Evolutionary conservation across 2,113 vertebrate genomes (phyloP).

Genomic region (Hypanus sabinus): DNA sequence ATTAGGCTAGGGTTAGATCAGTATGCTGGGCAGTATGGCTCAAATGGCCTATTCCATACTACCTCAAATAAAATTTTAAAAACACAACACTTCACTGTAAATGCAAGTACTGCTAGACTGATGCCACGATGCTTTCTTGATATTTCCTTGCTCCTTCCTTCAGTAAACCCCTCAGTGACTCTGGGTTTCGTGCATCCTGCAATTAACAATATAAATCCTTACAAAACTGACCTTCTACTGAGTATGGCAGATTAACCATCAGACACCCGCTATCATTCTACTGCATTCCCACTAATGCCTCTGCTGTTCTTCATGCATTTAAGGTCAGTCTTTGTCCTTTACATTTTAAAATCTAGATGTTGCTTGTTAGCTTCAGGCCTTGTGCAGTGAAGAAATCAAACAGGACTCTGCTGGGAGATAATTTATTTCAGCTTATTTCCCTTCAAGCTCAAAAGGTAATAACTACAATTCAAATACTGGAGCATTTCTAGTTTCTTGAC

Average conservation of each 20-base stretch:
- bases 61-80: too few relatives aligned
- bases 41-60: too few relatives aligned
- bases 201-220: neutral
- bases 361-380: conserved; percentile 23
- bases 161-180: neutral
- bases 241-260: neutral
- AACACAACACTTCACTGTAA: too few relatives aligned
- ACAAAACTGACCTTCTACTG: neutral
- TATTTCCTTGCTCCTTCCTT: neutral
- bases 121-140: too few relatives aligned
- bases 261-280: neutral
- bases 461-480: conserved; percentile 16
- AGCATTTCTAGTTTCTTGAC: conserved; percentile 1
- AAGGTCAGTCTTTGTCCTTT: neutral
- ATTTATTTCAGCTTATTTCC: neutral
- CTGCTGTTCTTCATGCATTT: neutral
- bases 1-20: too few relatives aligned
- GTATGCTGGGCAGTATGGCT: too few relatives aligned
- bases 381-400: conserved; percentile 29
- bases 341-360: neutral
- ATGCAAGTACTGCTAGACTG: too few relatives aligned
- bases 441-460: neutral
- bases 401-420: neutral
- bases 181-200: neutral
- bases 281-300: neutral